phyloP scores from a whole-genome alignment of 2,113 vertebrate genomes.

The Mystacornis crossleyi region DNA sequence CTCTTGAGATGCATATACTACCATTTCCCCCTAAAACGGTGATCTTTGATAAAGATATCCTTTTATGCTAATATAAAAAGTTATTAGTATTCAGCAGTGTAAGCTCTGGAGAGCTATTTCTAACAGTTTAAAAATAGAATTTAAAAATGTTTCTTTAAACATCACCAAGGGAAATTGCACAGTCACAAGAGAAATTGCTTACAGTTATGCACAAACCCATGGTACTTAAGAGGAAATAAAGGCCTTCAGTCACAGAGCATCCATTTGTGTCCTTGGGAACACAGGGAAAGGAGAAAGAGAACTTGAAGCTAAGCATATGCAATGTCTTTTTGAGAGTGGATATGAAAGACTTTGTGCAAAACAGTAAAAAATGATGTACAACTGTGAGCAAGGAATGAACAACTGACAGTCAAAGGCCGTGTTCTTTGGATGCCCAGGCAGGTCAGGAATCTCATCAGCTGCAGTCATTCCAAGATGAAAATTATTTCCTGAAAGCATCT shows the following conservation, averaged over 20 bases:
- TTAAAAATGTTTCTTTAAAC: conserved; percentile 37
- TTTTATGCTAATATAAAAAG: conserved; percentile 42
- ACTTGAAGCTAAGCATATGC: not conserved
- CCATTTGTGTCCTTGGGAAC: conserved; percentile 20
- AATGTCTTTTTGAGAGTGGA: not conserved
- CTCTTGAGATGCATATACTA: conserved; percentile 16
- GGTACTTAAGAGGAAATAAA: not conserved
- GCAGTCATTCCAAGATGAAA: not conserved
- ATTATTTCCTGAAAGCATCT: not conserved
- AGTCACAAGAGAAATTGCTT: conserved; percentile 46
- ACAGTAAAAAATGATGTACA: not conserved
- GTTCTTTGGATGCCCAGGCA: not conserved
- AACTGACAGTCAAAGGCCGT: not conserved
- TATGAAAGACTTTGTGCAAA: not conserved
- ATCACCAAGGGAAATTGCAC: conserved; percentile 37
- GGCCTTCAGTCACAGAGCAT: not conserved
- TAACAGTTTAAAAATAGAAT: conserved; percentile 44
- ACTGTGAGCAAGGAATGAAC: not conserved
- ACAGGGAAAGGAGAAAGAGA: not conserved
- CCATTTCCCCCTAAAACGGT: not conserved
- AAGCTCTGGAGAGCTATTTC: conserved; percentile 44
- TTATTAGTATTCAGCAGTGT: conserved; percentile 33
- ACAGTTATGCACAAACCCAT: not conserved
- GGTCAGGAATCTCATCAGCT: not conserved
- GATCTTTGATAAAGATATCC: conserved; percentile 49